A percentile compares a stretch with the other conserved stretches of the same genome.
Conservation (phyloP, 2,888 invertebrate genomes). For the Panorpa germanica region DNA sequence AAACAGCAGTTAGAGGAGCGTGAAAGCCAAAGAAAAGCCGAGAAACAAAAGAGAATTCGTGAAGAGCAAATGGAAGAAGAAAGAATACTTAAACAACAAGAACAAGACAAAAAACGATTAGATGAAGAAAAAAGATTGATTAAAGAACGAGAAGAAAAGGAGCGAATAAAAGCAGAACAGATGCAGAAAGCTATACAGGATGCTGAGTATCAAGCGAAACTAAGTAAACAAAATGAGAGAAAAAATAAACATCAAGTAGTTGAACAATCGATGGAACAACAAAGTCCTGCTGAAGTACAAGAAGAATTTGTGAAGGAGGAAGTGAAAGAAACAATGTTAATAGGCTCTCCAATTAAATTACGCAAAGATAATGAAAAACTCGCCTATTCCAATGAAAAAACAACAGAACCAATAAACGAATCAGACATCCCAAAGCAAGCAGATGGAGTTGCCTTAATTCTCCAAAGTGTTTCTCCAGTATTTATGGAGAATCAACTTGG, state of each 20-base stretch:
- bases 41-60: conserved; percentile 47
- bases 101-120: conserved; percentile 42
- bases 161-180: conserved; percentile 52
- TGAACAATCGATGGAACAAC: conserved; percentile 11
- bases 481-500: too few species aligned
- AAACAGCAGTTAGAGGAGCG: conserved; percentile 70
- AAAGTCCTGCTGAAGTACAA: conserved; percentile 5
- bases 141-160: conserved; percentile 49
- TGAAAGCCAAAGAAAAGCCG: conserved; percentile 53
- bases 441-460: conserved; percentile 22
- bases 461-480: conserved; percentile 19
- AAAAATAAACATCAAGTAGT: conserved; percentile 16
- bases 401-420: background rate
- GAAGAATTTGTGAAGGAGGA: conserved; percentile 11
- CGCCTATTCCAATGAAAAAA: conserved; percentile 8
- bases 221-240: conserved; percentile 38
- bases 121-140: conserved; percentile 49
- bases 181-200: conserved; percentile 61
- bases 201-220: conserved; percentile 52
- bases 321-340: conserved; percentile 21
- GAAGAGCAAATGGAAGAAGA: conserved; percentile 72
- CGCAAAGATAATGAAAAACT: conserved; percentile 11
- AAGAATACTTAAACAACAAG: conserved; percentile 53
- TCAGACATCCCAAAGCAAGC: conserved; percentile 10
- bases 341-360: conserved; percentile 23